Percentiles rank a stretch among this genome's conserved stretches.
phyloP scores from a whole-genome alignment of 2,888 invertebrate genomes.

The Noctua pronuba region DNA sequence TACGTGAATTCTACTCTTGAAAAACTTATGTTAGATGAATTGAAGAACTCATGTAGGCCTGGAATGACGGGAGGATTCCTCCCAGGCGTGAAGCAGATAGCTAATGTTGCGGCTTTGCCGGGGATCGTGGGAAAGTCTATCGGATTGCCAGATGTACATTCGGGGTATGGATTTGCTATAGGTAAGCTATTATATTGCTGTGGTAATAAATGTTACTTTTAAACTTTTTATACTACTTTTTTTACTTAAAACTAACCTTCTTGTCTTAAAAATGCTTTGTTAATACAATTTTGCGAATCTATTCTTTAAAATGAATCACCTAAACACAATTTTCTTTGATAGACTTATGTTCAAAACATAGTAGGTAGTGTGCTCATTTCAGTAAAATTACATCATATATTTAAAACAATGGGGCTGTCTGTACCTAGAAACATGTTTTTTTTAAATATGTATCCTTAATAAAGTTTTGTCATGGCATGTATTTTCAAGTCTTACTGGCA shows the following conservation, averaged over 20 bases:
- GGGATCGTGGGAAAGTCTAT: conserved; percentile 98
- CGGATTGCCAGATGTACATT: conserved; percentile 98
- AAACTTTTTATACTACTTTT: too few species aligned
- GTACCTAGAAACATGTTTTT: conserved; percentile 1
- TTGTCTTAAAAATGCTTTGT: neutral
- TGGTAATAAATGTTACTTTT: neutral
- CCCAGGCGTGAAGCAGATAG: conserved; percentile 99
- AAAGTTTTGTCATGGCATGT: neutral
- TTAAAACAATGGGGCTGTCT: neutral
- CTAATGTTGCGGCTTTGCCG: conserved; percentile 99
- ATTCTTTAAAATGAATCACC: too few species aligned
- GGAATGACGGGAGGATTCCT: conserved; percentile 98
- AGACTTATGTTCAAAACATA: neutral
- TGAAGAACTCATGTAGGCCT: conserved; percentile 96
- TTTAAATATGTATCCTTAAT: too few species aligned
- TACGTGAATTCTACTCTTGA: conserved; percentile 98
- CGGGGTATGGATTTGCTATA: conserved; percentile 99
- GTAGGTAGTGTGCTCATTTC: neutral
- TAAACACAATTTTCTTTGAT: neutral
- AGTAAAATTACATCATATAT: neutral
- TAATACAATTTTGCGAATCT: neutral
- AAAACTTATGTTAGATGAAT: conserved; percentile 98
- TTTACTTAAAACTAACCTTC: neutral
- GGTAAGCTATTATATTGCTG: conserved; percentile 87
- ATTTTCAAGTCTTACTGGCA: neutral